These are phyloP conservation scores for Rhamphomyia laevipes DNA, from an alignment of 2,888 invertebrate genomes.

Conservation along the genomic window DNA sequence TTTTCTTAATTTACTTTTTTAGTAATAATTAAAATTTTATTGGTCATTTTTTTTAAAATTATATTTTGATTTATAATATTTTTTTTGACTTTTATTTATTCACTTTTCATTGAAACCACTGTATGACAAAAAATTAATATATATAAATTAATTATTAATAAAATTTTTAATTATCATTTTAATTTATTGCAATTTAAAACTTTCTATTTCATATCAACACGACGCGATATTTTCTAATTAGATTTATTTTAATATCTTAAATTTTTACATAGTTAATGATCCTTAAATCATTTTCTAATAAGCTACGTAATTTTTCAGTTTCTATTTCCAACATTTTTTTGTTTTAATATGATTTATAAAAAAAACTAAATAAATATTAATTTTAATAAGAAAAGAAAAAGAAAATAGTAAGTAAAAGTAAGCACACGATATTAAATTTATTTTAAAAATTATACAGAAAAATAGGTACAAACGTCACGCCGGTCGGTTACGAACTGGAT, in stretches of 20 bases:
- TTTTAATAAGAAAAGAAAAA: constrained; percentile 6
- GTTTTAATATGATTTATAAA: background rate
- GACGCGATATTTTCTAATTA: background rate
- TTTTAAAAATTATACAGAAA: constrained; percentile 15
- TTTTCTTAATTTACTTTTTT: background rate
- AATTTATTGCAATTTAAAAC: background rate
- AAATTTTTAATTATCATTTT: background rate
- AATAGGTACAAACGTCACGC: constrained; percentile 37
- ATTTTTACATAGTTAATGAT: background rate
- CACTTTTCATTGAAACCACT: background rate
- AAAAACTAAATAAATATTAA: background rate
- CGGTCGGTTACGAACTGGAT: constrained; percentile 40
- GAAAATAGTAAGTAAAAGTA: constrained; percentile 2
- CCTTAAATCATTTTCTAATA: too few relatives aligned
- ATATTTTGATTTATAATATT: background rate
- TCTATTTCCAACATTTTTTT: background rate
- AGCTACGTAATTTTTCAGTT: background rate
- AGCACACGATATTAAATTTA: constrained; percentile 12
- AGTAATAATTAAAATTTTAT: background rate
- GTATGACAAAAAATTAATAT: background rate
- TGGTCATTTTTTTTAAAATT: background rate
- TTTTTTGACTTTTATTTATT: background rate
- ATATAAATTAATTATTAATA: background rate
- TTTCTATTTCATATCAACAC: background rate
- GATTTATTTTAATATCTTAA: background rate